Base-by-base conservation (phyloP, 2,888 invertebrate genomes). In the Drosophila longiperda region DNA sequence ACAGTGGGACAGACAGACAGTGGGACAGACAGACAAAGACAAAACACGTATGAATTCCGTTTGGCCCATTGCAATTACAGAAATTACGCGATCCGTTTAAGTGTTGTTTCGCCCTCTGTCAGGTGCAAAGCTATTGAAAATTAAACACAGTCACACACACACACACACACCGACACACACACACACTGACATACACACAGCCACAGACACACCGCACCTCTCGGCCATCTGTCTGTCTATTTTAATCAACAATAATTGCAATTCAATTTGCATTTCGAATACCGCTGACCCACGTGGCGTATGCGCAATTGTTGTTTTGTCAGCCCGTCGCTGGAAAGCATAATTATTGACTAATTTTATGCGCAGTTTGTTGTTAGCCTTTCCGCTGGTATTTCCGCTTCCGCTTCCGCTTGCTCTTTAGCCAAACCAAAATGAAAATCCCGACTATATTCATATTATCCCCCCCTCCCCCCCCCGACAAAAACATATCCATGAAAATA, bases 321-420 rank as follows among this genome's bases (percentile, higher is more conserved):
- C 26, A 7, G 7, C 6, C 12, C 5, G 20, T 1, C 7, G 42
- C 9, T 15, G 26, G 58, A 72, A 68, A 74, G 80, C 73, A 84
- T 85, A 85, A 87, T 85, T 85, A 85, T 70, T 57, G 63, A 61
- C 80, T 82, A 78, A 87, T 82, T 84, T 78, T 66, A 68, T 66
- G 78, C 85, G 61, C 78, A 74, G 78, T 78, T 80, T 80, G 74
- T 61, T 73, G 70, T 69, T 68, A 67, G 55, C 75, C 65, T 72
- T 62, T 75, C 68, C 78, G 67, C 59, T 66, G 67, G 54, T 68
- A 62, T 61, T 78, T 67, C 58, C 55, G 52, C 15, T 67, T 75
- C 58, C 81, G 75, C 55, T 70, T 71, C 74, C 74, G 75, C 53
- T 33, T 6, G 17, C 54, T 54, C 48, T 48, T 55, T 50, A 49